Conservation (phyloP, 2,797 vertebrate genomes). For the Smutsia temminckii region DNA sequence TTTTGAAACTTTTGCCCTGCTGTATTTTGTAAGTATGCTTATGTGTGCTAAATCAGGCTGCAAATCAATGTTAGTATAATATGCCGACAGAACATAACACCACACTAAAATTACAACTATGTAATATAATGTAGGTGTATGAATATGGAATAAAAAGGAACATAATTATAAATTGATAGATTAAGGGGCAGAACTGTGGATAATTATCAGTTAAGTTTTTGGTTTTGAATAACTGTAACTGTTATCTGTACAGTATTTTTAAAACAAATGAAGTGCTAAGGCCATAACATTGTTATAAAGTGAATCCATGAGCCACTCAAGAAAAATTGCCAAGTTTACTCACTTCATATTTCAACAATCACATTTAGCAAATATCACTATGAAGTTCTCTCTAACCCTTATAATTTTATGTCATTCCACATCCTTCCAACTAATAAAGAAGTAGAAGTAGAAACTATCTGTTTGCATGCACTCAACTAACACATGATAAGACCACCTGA, state of each 20-base stretch:
- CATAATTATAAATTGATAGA: neutral
- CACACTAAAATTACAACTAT: slow-evolving; percentile 10
- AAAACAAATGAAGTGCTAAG: neutral
- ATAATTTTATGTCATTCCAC: neutral
- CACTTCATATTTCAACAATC: neutral
- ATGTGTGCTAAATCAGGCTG: neutral
- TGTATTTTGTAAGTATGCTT: neutral
- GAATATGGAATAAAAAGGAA: neutral
- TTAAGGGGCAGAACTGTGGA: neutral
- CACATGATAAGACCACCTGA: neutral
- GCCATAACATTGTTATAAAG: neutral
- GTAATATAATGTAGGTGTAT: neutral
- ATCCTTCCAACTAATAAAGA: neutral
- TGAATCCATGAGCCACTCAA: neutral
- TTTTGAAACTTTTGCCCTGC: neutral
- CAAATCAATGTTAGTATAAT: slow-evolving; percentile 5
- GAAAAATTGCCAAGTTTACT: neutral
- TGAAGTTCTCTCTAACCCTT: neutral
- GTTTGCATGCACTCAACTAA: neutral
- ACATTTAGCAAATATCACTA: slow-evolving; percentile 2
- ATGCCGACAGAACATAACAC: neutral
- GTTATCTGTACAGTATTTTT: neutral
- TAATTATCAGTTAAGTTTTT: slow-evolving; percentile 1
- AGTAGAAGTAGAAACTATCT: neutral
- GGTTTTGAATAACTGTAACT: neutral